Percentiles rank a stretch among this genome's conserved stretches.
Evolutionary conservation across 2,113 vertebrate genomes (phyloP).

Genomic region (Calidris pygmaea): DNA sequence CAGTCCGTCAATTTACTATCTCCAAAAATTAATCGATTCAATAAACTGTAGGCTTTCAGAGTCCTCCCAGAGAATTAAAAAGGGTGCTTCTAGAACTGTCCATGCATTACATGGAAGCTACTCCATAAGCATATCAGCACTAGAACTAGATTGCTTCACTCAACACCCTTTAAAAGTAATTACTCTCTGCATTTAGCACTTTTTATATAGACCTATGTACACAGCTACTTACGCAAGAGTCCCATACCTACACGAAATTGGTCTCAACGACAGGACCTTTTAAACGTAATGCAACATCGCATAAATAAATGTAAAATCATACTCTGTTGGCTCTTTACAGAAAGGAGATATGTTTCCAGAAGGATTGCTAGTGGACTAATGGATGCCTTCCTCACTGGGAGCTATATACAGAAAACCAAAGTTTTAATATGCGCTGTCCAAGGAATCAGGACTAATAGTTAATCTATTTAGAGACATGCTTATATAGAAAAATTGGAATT

Average conservation of each 20-base stretch:
- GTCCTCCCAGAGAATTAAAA: neutral
- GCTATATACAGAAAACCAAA: neutral
- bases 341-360: neutral
- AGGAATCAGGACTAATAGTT: neutral
- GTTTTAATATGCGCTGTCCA: neutral
- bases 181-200: neutral
- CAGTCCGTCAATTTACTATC: neutral
- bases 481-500: neutral
- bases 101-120: neutral
- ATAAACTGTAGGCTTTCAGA: neutral
- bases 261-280: neutral
- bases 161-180: neutral
- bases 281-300: neutral
- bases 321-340: neutral
- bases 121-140: neutral
- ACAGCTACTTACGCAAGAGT: neutral
- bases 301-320: neutral
- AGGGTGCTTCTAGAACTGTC: neutral
- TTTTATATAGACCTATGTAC: neutral
- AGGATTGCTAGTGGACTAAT: neutral
- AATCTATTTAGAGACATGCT: neutral
- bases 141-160: neutral
- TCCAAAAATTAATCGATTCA: neutral
- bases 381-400: neutral
- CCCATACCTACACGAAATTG: neutral